Base-by-base conservation (phyloP, 2,113 vertebrate species). In the Lutjanus erythropterus region DNA sequence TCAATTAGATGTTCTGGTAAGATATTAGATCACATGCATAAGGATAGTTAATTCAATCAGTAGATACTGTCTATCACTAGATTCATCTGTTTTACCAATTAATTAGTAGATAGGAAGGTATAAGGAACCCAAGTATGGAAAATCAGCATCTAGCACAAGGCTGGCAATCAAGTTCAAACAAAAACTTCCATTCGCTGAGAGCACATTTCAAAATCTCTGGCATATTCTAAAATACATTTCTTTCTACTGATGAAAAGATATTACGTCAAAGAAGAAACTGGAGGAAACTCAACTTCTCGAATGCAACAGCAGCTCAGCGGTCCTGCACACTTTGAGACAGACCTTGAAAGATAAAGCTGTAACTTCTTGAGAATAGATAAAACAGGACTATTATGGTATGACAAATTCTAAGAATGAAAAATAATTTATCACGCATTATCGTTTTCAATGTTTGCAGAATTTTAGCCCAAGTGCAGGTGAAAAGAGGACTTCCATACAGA, bases 151-250 rank as follows among this genome's bases (percentile, higher is more conserved):
- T 18, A 37, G 8, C 11, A 49, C n/a, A 62, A 64, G 21, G 18
- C 42, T 49, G 44, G 12, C 49, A 55, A 3, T 6, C n/a, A 31
- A 49, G 35, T 55, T 50, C 50, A 42, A 14, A 49, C 7, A 42
- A 35, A 35, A 31, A 23, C 9, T 1, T 15, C 18, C 6, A 1
- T 29, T 27, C 18, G 25, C 23, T 33, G 27, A 3, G 5, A 29
- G 23, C 3, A 23, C 2, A 44, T 41, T 68, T 68, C 35, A 64
- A 33, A 16, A 27, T 65, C 8, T 37, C n/a, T 60, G 21, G 42
- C 49, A 33, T 58, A 53, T 60, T 77, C 47, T 14, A 75, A 65
- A 65, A 25, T 14, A 71, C 39, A 50, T 55, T 23, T 71, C n/a
- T 14, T 23, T 56, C 47, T 42, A 25, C 27, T 44, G 69, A 39